phyloP scores from a whole-genome alignment of 23 tunicate genomes.

The Botrylloides violaceus region DNA sequence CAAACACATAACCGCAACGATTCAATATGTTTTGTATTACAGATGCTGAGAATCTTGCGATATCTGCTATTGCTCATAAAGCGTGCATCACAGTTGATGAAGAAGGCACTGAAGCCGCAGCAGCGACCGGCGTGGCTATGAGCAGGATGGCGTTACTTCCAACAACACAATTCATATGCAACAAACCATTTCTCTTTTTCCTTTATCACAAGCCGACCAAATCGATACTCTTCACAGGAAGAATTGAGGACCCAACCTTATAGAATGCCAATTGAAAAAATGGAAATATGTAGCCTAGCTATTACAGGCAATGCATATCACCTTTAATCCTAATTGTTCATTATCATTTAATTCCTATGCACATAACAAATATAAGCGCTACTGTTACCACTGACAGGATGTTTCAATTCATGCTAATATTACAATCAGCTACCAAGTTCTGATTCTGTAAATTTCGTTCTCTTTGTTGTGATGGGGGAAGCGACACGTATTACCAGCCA shows the following conservation, averaged over 20 bases:
- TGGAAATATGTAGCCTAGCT: too few relatives aligned
- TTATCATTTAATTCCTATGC: too few relatives aligned
- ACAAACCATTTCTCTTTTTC: slow-evolving; percentile 76
- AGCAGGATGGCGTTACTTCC: slow-evolving; percentile 2
- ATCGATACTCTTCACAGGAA: slow-evolving; percentile 51
- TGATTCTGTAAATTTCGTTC: too few relatives aligned
- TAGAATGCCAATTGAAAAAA: too few relatives aligned
- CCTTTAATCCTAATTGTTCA: too few relatives aligned
- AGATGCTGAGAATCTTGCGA: slow-evolving; percentile 20
- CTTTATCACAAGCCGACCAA: slow-evolving; percentile 55
- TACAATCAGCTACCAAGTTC: too few relatives aligned
- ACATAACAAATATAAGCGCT: too few relatives aligned
- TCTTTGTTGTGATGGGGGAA: too few relatives aligned
- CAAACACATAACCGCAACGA: not conserved
- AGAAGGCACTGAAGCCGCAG: slow-evolving; percentile 94
- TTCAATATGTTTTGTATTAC: not conserved
- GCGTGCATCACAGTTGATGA: slow-evolving; percentile 76
- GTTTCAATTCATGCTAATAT: too few relatives aligned
- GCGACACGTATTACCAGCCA: too few relatives aligned
- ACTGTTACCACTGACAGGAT: too few relatives aligned
- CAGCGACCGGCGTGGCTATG: slow-evolving; percentile 68
- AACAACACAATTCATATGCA: slow-evolving; percentile 51
- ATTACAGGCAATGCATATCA: too few relatives aligned
- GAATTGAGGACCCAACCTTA: slow-evolving; percentile 7
- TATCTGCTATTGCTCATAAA: slow-evolving; percentile 57